Percentiles rank a stretch among this genome's conserved stretches.
Conservation (phyloP, 2,888 invertebrate genomes). For the Trypoxylon attenuatum region DNA sequence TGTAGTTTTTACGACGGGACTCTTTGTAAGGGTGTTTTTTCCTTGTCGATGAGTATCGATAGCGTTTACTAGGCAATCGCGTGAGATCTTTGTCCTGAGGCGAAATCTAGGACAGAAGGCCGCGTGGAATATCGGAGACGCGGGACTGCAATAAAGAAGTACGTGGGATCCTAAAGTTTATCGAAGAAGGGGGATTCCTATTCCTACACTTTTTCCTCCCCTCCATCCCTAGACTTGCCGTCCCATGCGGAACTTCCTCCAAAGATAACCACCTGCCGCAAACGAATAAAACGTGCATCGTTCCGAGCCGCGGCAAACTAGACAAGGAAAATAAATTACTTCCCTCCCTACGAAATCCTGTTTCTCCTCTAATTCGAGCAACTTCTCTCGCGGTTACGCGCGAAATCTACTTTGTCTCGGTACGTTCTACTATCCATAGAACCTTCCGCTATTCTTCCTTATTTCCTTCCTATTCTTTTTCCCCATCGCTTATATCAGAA, state of each 20-base stretch:
- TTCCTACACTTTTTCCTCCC: neutral
- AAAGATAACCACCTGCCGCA: slow-evolving; percentile 28
- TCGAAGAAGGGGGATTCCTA: neutral
- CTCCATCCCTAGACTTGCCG: slow-evolving; percentile 5
- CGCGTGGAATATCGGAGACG: too few relatives aligned
- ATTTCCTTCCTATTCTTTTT: too few relatives aligned
- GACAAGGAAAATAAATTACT: slow-evolving; percentile 41
- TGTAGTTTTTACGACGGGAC: too few relatives aligned
- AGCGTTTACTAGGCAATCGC: too few relatives aligned
- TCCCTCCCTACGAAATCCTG: slow-evolving; percentile 15
- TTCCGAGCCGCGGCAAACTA: slow-evolving; percentile 13
- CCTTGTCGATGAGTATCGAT: too few relatives aligned
- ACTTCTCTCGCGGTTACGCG: slow-evolving; percentile 21
- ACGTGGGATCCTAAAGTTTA: neutral
- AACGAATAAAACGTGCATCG: slow-evolving; percentile 16
- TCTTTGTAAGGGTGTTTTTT: too few relatives aligned
- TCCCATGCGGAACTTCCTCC: slow-evolving; percentile 31
- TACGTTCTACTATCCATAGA: too few relatives aligned
- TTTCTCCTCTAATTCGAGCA: slow-evolving; percentile 24
- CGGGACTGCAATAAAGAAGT: slow-evolving; percentile 3
- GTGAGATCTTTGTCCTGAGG: too few relatives aligned
- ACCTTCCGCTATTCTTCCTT: too few relatives aligned
- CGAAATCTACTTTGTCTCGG: slow-evolving; percentile 4
- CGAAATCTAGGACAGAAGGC: too few relatives aligned
- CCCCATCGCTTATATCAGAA: too few relatives aligned